Evolutionary conservation across 2,888 invertebrate species (phyloP).

Genomic region (Tuberolachnus salignus): DNA sequence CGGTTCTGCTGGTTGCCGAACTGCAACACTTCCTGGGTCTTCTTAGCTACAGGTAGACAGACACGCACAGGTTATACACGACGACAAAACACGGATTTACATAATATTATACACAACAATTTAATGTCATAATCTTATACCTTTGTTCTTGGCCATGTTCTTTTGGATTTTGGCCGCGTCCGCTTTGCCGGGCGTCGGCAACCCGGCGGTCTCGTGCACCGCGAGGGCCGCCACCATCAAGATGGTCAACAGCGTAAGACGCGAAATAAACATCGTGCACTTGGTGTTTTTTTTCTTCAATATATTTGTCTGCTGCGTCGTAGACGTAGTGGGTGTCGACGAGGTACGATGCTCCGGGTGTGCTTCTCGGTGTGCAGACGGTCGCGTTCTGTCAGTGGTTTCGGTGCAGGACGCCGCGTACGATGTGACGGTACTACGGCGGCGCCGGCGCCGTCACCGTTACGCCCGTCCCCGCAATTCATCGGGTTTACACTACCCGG

Average conservation of each 20-base stretch:
- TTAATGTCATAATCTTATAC: background rate
- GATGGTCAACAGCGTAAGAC: background rate
- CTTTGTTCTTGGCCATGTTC: slow-evolving; percentile 51
- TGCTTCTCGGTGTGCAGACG: slow-evolving; percentile 15
- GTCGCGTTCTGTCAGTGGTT: slow-evolving; percentile 26
- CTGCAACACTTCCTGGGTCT: slow-evolving; percentile 63
- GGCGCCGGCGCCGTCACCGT: background rate
- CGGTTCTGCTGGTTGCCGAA: slow-evolving; percentile 64
- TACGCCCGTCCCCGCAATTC: background rate
- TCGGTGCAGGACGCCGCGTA: background rate
- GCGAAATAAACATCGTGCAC: slow-evolving; percentile 14
- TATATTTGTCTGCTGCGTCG: no score
- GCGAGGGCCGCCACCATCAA: background rate
- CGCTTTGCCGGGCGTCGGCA: slow-evolving; percentile 36
- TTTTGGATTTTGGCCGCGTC: slow-evolving; percentile 51
- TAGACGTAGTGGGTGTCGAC: background rate
- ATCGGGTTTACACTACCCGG: no score
- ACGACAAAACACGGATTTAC: background rate
- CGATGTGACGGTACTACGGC: background rate
- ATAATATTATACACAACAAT: no score
- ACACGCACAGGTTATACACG: background rate
- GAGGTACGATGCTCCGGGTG: background rate
- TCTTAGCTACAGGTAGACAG: slow-evolving; percentile 61
- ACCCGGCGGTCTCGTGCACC: background rate
- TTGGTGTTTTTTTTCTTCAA: no score